Percentiles rank a stretch among this genome's conserved stretches.
phyloP scores from a whole-genome alignment of 2,888 invertebrate genomes.

The Trachelus tabidus region DNA sequence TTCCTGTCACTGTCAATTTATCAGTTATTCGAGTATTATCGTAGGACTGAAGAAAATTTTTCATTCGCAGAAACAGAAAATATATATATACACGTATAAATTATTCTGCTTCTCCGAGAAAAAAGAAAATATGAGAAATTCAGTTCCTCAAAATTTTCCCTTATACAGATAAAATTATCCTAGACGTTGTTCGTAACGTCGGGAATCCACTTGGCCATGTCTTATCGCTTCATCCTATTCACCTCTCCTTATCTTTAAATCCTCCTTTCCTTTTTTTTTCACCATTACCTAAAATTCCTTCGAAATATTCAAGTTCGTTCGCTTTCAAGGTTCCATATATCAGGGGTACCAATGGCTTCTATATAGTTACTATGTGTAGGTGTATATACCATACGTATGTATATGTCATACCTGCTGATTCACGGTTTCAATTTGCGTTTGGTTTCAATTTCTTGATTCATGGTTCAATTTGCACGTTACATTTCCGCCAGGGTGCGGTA shows the following conservation, averaged over 20 bases:
- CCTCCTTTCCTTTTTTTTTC: too few species aligned
- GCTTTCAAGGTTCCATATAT: background rate
- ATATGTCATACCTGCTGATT: background rate
- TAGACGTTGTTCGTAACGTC: background rate
- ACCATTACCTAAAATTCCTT: background rate
- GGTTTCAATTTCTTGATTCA: background rate
- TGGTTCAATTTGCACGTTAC: background rate
- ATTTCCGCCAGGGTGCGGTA: background rate
- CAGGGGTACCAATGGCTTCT: background rate
- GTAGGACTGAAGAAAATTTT: background rate
- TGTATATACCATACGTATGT: too few species aligned
- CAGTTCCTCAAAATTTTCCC: background rate
- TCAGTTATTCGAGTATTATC: background rate
- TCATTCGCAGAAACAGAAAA: background rate
- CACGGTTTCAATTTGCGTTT: background rate
- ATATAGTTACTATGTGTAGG: background rate
- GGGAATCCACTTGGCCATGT: background rate
- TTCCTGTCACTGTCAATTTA: background rate
- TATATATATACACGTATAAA: too few species aligned
- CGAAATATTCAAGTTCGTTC: background rate
- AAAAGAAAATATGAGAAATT: background rate
- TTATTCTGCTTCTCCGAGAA: background rate
- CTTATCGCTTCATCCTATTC: background rate
- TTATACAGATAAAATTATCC: background rate
- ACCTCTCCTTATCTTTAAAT: background rate